Base-by-base conservation (phyloP, 2,888 invertebrate species). In the Drosophila acutilabella region DNA sequence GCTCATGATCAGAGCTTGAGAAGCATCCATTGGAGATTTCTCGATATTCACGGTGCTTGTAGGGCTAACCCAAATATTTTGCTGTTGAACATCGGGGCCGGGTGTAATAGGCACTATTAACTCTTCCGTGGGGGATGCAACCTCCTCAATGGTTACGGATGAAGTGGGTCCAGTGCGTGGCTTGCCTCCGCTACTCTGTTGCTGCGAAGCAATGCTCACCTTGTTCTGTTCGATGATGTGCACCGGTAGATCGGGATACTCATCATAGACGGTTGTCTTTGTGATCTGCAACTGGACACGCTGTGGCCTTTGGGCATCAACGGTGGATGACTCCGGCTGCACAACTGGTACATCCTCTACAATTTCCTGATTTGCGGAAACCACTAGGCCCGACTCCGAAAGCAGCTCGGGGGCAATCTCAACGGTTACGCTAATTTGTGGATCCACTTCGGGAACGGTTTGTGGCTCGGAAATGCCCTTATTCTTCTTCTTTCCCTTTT, bases 81-180 rank as follows among this genome's bases (percentile, higher is more conserved):
- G 73, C 54, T 89, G 78, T 13, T 52, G 47, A n/a, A 76, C 41
- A 44, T 93, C 93, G 1, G 93, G 91, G 2, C 92, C 92, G 3
- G 93, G 93, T n/a, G 93, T 93, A 47, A 93, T 87, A 13, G 93
- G 93, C 38, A 93, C 92, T 64, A 93, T 93, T 4, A 92, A 87
- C 42, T 93, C 89, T 74, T 93, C 92, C 0, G 91, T 91, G 7
- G 93, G 93, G 0, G 93, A 93, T 50, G 92, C 87, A 0, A 93
- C 92, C 86, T 94, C 93, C 88, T 94, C 94, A 58, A 94, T 94
- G 56, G 93, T 93, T 2, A 94, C 93, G 2, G 93, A 92, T 2
- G 93, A 91, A 0, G 92, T 92, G 40, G 93, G 92, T 77, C 91
- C 82, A 3, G 80, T 83, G 8, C 90, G 88, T 11, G 50, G 26